Evolutionary conservation across 30 jellyfish, hydroid and myxozoan species (phyloP), one percentile per base, ranked within the genome.

Genomic region (Clytia hemisphaerica): DNA sequence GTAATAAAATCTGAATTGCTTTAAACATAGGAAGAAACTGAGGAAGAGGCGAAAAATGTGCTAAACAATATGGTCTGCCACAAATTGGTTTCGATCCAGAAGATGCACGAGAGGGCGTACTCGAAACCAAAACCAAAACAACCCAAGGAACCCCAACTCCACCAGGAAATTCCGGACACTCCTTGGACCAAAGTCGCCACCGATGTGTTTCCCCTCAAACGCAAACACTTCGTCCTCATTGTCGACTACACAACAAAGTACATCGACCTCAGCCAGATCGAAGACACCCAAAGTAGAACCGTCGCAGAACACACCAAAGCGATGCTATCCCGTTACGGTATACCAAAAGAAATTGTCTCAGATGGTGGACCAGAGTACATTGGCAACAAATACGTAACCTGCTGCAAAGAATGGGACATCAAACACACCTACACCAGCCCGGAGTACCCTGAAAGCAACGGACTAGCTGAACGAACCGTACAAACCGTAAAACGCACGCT

Each of bases 361-460:
- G 84, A 72, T 65, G 51, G 32, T 72, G 77, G 80, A 6, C 80
- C 84, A 31, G 84, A 55, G 27, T 55, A 50, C 71, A 46, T 55
- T 31, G 45, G 78, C 22, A 31, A 49, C 38, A 22, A 44, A 46
- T 55, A 25, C 60, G n/a, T 33, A 5, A 48, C 6, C 25, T 47
- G 48, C 51, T 37, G 54, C 14, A 54, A 54, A 58, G 35, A 53
- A 47, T 59, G 86, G 82, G 86, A 60, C 36, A 6, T 74, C 45
- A 34, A 59, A 45, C 79, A 59, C 37, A 74, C 9, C 55, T 21
- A 73, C 21, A 15, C 53, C 76, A 60, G 71, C 28, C 86, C 86
- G 55, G 16, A 44, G 28, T 37, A 72, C 22, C 63, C 58, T 32
- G 45, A 37, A 71, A 61, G 71, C 61, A 48, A 37, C 24, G 83